A percentile compares a stretch with the other conserved stretches of the same genome.
Evolutionary conservation across 2,888 invertebrate species (phyloP).

Genomic region (Pinctada fucata): DNA sequence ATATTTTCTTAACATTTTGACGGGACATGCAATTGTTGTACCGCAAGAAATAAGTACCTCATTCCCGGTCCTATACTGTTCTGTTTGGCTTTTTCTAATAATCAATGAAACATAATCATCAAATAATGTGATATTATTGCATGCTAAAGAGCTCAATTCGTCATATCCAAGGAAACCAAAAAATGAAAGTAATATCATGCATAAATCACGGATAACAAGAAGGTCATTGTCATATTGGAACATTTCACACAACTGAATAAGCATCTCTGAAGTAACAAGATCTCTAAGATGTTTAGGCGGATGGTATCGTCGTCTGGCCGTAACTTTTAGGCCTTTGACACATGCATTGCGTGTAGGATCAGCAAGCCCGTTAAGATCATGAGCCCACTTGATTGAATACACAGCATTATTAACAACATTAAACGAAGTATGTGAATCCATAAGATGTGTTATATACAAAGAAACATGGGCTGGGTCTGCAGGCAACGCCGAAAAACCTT

Average conservation of each 20-base stretch:
- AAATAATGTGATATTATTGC: not conserved
- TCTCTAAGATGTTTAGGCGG: not conserved
- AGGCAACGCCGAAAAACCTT: not conserved
- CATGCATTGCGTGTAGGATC: not conserved
- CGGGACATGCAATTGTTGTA: not conserved
- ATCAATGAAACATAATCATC: not conserved
- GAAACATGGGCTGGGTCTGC: not conserved
- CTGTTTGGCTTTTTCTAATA: constrained; percentile 1
- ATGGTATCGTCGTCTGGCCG: not conserved
- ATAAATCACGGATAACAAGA: not conserved
- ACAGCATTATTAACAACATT: no score
- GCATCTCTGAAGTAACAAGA: not conserved
- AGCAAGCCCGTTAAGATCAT: no score
- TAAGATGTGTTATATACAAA: not conserved
- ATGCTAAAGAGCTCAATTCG: not conserved
- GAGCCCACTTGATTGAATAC: no score
- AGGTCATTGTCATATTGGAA: not conserved
- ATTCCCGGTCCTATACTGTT: constrained; percentile 6
- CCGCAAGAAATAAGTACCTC: constrained; percentile 5
- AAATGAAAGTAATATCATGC: constrained; percentile 6
- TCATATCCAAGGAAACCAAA: constrained; percentile 12
- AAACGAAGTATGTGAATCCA: not conserved
- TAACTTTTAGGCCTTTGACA: not conserved
- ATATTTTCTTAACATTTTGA: not conserved
- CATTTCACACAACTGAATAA: not conserved